Evolutionary conservation across 2,797 vertebrate genomes (phyloP).

Genomic region (Silurus aristotelis): DNA sequence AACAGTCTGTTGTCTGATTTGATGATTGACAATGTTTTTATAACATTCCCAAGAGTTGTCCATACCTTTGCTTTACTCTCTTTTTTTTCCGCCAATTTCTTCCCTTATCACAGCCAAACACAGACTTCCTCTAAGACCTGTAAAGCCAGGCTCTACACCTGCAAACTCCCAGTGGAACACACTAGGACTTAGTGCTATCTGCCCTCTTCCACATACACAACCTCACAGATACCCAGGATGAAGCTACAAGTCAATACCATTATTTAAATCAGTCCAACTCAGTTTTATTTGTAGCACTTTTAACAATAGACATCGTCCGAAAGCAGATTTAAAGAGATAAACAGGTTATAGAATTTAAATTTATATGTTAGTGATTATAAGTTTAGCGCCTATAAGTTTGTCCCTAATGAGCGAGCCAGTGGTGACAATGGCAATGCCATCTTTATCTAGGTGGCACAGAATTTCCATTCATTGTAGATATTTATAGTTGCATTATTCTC

Average conservation of each 20-base stretch:
- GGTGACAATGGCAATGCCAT: no score
- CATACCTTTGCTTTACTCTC: background rate
- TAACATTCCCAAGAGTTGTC: background rate
- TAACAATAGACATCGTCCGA: no score
- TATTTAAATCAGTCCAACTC: background rate
- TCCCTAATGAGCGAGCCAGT: no score
- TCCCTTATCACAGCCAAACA: background rate
- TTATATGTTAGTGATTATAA: no score
- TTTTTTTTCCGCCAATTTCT: background rate
- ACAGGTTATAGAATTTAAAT: no score
- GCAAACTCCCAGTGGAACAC: background rate
- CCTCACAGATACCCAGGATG: background rate
- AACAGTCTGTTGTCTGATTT: background rate
- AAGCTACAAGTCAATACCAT: background rate
- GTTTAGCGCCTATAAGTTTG: no score
- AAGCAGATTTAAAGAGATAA: no score
- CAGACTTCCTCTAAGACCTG: background rate
- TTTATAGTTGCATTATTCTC: no score
- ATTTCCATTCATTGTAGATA: no score
- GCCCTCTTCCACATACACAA: background rate
- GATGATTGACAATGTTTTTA: background rate
- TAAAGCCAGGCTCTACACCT: background rate
- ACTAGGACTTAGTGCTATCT: background rate
- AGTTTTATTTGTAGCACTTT: no score
- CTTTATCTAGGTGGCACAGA: no score